These are phyloP conservation scores for Ceramica pisi DNA, from an alignment of 2,888 invertebrate species.

Conservation along the genomic window DNA sequence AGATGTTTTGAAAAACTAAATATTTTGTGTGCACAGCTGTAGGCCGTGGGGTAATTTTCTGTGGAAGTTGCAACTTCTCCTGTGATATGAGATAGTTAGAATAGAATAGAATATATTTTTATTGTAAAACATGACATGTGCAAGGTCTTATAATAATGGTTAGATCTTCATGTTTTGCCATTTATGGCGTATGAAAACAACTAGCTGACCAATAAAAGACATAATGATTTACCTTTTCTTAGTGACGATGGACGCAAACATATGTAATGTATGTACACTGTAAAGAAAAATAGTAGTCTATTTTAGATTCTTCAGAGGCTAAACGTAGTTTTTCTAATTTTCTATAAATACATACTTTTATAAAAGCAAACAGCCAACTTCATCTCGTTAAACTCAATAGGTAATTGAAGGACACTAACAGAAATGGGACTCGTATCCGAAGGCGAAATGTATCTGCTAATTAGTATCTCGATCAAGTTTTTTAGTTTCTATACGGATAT, in stretches of 20 bases:
- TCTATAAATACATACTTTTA: neutral
- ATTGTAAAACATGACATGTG: no score
- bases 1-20: no score
- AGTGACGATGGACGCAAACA: neutral
- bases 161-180: no score
- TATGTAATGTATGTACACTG: neutral
- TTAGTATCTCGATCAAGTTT: slow-evolving; percentile 25
- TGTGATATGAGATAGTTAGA: no score
- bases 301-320: neutral
- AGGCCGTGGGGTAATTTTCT: no score
- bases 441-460: slow-evolving; percentile 36
- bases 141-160: no score
- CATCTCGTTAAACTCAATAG: slow-evolving; percentile 3
- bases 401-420: slow-evolving; percentile 8
- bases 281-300: neutral
- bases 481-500: slow-evolving; percentile 15
- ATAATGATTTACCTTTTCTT: no score
- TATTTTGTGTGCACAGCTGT: no score
- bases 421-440: slow-evolving; percentile 4
- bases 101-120: no score
- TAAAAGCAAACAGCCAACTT: neutral
- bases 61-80: no score
- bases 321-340: neutral
- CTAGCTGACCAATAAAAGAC: no score
- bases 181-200: no score